Base-by-base conservation (phyloP, 1,140 invertebrate species). In the Danaus melanippus region DNA sequence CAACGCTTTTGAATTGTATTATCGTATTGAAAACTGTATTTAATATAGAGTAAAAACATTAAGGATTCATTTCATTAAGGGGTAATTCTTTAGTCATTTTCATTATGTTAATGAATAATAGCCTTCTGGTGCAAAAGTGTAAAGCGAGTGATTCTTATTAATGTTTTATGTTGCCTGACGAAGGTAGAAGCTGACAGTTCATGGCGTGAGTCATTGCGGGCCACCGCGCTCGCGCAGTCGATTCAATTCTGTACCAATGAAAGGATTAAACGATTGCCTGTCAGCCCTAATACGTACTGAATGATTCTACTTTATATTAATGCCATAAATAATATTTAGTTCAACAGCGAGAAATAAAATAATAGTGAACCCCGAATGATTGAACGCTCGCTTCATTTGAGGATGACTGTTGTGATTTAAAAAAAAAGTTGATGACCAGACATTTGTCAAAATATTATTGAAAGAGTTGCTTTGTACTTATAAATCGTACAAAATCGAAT, bases 211-310 rank as follows among this genome's bases (percentile, higher is more conserved):
- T 76, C 75, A 77, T 58, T 47, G 52, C 64, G 60, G 70, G 64
- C 76, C 76, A 76, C 76, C 74, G 62, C 58, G 67, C 53, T 69
- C 57, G 66, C 54, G 49, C 47, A 61, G 66, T 64, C 57, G 58
- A 61, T 65, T 62, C 62, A 62, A 62, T 72, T 70, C 66, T 66
- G 63, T 69, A 67, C 68, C 68, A 81, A 72, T 79, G 74, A 71
- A 81, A 77, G 74, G 76, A 81, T 79, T 77, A 79, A 81, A 79
- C 70, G 71, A 74, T 71, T 69, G 71, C 73, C 65, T 70, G 71
- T 79, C 76, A 76, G 57, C 60, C 64, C 58, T 76, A 74, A 79
- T 78, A 70, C 73, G 70, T 76, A 78, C 74, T 72, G 76, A 79
- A 78, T 78, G 64, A 72, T 66, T 67, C 51, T 63, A 60, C 62